These are phyloP conservation scores for Gouania willdenowi DNA, from an alignment of 2,797 vertebrate species.

Conservation along the genomic window DNA sequence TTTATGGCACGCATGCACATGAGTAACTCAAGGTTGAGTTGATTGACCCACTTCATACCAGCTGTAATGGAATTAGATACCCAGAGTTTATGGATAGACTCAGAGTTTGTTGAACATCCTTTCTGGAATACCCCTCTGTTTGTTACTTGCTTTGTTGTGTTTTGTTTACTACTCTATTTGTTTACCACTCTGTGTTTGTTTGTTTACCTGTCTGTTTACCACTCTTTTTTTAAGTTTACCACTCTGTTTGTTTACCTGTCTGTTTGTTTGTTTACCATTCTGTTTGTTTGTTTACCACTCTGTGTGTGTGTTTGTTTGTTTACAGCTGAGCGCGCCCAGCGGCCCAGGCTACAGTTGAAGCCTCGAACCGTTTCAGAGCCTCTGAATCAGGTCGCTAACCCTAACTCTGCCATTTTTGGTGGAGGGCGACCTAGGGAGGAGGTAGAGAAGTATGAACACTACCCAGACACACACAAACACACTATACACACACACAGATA, in stretches of 20 bases:
- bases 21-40: no score
- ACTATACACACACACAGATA: no score
- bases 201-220: conserved; percentile 4
- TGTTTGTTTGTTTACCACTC: conserved; percentile 1
- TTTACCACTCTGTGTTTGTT: no score
- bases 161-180: no score
- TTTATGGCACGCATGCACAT: no score
- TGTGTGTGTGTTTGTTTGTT: conserved; percentile 9
- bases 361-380: conserved; percentile 92
- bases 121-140: no score
- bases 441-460: no score
- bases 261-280: not conserved
- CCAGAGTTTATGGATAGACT: no score
- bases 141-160: no score
- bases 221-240: not conserved
- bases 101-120: no score
- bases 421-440: conserved; percentile 96
- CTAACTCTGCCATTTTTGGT: conserved; percentile 96
- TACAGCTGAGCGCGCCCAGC: conserved; percentile 94
- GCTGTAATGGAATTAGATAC: no score
- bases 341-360: conserved; percentile 95
- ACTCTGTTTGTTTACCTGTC: conserved; percentile 3
- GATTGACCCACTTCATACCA: no score
- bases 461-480: conserved; percentile 83
- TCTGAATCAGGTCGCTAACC: conserved; percentile 98